Percentiles rank a stretch among this genome's conserved stretches.
phyloP scores from a whole-genome alignment of 2,888 invertebrate genomes.

The Acanthosepion lycidas region DNA sequence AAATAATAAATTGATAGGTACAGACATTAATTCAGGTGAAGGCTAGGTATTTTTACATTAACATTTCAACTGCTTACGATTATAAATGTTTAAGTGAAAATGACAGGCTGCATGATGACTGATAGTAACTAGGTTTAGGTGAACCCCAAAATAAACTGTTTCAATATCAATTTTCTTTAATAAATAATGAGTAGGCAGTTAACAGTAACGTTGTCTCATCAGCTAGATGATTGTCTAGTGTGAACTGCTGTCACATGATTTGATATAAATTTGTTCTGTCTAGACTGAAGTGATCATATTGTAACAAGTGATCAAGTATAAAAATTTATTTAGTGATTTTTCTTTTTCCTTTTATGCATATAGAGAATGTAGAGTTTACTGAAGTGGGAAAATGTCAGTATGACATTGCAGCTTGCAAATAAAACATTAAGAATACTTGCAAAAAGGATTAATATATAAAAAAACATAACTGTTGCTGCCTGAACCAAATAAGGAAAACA shows the following conservation, averaged over 20 bases:
- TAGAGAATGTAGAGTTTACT: too few relatives aligned
- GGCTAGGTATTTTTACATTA: not conserved
- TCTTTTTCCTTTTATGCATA: not conserved
- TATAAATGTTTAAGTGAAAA: not conserved
- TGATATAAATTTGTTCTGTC: constrained; percentile 17
- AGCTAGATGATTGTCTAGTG: not conserved
- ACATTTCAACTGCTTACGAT: too few relatives aligned
- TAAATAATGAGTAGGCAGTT: constrained; percentile 1
- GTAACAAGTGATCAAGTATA: not conserved
- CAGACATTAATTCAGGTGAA: not conserved
- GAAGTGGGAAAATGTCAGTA: too few relatives aligned
- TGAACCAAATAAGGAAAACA: too few relatives aligned
- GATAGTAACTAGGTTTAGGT: not conserved
- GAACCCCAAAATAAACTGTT: not conserved
- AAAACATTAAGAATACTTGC: too few relatives aligned
- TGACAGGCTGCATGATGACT: not conserved
- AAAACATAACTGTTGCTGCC: too few relatives aligned
- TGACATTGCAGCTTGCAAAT: too few relatives aligned
- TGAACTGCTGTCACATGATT: not conserved
- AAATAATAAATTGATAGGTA: not conserved
- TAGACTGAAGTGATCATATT: not conserved
- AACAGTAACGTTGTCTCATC: not conserved
- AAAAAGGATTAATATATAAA: too few relatives aligned
- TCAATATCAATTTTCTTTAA: constrained; percentile 11
- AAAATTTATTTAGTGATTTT: too few relatives aligned